These are phyloP conservation scores for Orthosia incerta DNA, from an alignment of 2,888 invertebrate genomes.

Conservation along the genomic window DNA sequence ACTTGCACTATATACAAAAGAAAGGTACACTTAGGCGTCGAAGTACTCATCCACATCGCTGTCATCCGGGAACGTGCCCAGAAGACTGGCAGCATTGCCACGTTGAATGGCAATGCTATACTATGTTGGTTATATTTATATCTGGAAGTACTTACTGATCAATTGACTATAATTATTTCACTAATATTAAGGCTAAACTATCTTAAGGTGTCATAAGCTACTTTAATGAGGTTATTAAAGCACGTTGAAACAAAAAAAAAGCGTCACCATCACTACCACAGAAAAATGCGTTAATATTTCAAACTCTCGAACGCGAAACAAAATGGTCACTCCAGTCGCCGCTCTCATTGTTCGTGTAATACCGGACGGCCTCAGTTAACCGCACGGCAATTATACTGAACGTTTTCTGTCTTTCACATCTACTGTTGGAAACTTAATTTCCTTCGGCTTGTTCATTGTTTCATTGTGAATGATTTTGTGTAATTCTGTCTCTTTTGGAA, in stretches of 20 bases:
- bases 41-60: no score
- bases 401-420: constrained; percentile 72
- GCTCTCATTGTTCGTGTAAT: constrained; percentile 70
- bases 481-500: constrained; percentile 50
- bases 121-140: background rate
- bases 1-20: no score
- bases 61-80: no score
- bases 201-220: no score
- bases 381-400: constrained; percentile 72
- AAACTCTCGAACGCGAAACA: constrained; percentile 26
- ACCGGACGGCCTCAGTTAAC: constrained; percentile 69
- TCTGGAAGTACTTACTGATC: background rate
- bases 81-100: no score
- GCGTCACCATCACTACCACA: background rate
- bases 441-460: constrained; percentile 71
- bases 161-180: background rate
- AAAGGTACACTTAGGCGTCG: no score
- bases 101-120: no score
- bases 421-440: constrained; percentile 74
- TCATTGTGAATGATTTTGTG: constrained; percentile 64
- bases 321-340: constrained; percentile 62
- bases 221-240: background rate
- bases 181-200: background rate
- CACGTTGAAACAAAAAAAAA: no score
- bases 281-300: constrained; percentile 29